Conservation (phyloP, 2,113 vertebrate genomes). For the Phylloscopus whistleri region DNA sequence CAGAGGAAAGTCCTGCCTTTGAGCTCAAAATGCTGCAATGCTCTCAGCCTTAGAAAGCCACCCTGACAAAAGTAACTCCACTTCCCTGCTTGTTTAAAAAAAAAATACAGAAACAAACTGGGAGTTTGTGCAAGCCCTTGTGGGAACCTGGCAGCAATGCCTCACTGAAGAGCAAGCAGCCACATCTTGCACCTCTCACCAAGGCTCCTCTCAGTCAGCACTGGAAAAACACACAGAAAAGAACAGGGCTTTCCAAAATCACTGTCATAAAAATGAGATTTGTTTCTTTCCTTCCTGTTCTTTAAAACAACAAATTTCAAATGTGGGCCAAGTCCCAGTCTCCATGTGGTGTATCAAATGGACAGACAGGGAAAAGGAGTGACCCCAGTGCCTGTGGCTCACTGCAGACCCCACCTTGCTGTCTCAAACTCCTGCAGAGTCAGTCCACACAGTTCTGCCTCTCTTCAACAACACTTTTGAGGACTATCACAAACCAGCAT, state of each 20-base stretch:
- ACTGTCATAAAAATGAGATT: background rate
- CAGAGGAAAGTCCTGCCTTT: background rate
- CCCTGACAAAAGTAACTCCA: background rate
- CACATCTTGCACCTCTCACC: background rate
- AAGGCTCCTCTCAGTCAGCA: background rate
- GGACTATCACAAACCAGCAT: background rate
- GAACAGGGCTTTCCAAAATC: background rate
- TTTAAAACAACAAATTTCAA: background rate
- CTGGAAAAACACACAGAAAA: background rate
- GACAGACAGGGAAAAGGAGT: background rate
- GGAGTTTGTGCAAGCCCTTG: background rate
- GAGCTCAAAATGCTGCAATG: background rate
- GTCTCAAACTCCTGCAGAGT: background rate
- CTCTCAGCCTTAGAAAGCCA: background rate
- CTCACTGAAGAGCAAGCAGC: background rate
- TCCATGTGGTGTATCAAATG: fast-evolving
- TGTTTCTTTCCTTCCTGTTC: background rate
- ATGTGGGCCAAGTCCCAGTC: background rate
- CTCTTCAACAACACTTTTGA: background rate
- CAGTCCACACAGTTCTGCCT: background rate
- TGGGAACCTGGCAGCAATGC: background rate
- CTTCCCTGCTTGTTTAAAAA: background rate
- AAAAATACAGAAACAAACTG: background rate
- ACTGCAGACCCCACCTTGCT: background rate
- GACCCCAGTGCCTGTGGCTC: background rate